Percentiles rank a stretch among this genome's conserved stretches.
phyloP scores from a whole-genome alignment of 2,888 invertebrate species.

The Lymantria dispar region DNA sequence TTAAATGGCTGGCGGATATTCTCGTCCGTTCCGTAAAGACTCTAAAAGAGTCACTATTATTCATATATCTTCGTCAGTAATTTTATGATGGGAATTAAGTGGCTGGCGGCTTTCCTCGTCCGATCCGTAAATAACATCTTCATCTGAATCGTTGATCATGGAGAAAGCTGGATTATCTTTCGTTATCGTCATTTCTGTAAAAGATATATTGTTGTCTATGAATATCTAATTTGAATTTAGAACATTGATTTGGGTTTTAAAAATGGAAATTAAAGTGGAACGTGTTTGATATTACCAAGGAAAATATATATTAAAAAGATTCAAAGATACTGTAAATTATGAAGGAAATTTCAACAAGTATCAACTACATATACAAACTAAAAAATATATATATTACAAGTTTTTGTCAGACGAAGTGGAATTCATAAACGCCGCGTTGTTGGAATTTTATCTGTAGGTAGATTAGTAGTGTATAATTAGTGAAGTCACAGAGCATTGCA shows the following conservation, averaged over 20 bases:
- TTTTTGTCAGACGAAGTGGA: slow-evolving; percentile 2
- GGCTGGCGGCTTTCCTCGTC: slow-evolving; percentile 94
- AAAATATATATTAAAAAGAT: too few relatives aligned
- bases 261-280: too few relatives aligned
- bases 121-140: slow-evolving; percentile 97
- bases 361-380: too few relatives aligned
- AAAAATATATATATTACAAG: background rate
- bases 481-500: background rate
- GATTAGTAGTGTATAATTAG: slow-evolving; percentile 1
- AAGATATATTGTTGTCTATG: slow-evolving; percentile 22
- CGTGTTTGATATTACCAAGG: too few relatives aligned
- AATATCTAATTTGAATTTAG: background rate
- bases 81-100: slow-evolving; percentile 85
- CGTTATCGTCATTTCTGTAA: slow-evolving; percentile 92
- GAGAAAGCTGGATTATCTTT: slow-evolving; percentile 99
- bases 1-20: slow-evolving; percentile 77
- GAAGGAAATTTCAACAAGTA: too few relatives aligned
- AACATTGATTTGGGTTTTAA: background rate
- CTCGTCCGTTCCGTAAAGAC: slow-evolving; percentile 92
- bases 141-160: slow-evolving; percentile 99
- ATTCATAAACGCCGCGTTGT: slow-evolving; percentile 1
- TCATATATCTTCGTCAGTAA: slow-evolving; percentile 83
- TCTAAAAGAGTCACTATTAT: slow-evolving; percentile 6
- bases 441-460: background rate
- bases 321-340: too few relatives aligned